Conservation (phyloP, 2,797 vertebrate species). For the Microcaecilia unicolor region DNA sequence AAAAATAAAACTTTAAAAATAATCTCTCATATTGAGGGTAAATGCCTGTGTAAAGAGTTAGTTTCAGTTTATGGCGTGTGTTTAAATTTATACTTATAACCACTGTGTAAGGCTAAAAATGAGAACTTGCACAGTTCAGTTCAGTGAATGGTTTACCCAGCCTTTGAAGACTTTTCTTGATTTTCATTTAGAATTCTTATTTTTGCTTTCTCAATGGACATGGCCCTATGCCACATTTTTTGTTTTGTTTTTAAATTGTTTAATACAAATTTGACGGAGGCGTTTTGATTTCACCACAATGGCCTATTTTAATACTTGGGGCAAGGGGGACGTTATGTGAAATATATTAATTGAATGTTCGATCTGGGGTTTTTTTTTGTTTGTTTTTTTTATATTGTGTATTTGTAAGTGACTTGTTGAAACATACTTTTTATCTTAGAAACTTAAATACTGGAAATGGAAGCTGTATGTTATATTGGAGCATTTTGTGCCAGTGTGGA, state of each 20-base stretch:
- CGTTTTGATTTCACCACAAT: constrained; percentile 69
- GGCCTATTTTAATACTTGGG: constrained; percentile 64
- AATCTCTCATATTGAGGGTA: constrained; percentile 67
- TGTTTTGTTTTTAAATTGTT: too few species aligned
- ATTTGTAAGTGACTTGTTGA: constrained; percentile 38
- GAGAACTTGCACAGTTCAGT: constrained; percentile 17
- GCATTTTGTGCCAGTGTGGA: constrained; percentile 24
- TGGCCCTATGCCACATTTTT: constrained; percentile 42
- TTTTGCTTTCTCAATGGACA: constrained; percentile 6
- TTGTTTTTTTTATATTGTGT: constrained; percentile 43
- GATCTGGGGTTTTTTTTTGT: constrained; percentile 13
- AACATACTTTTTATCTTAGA: constrained; percentile 39
- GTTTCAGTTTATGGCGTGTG: background rate
- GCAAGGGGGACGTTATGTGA: constrained; percentile 20
- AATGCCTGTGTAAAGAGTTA: background rate
- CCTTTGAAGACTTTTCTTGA: constrained; percentile 15
- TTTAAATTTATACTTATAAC: too few species aligned
- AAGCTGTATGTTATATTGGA: constrained; percentile 10
- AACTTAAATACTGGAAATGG: constrained; percentile 15
- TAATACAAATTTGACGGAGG: constrained; percentile 44
- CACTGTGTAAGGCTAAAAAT: too few species aligned
- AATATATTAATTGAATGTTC: constrained; percentile 28
- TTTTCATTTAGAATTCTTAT: too few species aligned
- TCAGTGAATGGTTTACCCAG: constrained; percentile 17
- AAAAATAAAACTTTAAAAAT: constrained; percentile 6